Evolutionary conservation across 2,797 vertebrate genomes (phyloP).

Genomic region (Coilia nasus): DNA sequence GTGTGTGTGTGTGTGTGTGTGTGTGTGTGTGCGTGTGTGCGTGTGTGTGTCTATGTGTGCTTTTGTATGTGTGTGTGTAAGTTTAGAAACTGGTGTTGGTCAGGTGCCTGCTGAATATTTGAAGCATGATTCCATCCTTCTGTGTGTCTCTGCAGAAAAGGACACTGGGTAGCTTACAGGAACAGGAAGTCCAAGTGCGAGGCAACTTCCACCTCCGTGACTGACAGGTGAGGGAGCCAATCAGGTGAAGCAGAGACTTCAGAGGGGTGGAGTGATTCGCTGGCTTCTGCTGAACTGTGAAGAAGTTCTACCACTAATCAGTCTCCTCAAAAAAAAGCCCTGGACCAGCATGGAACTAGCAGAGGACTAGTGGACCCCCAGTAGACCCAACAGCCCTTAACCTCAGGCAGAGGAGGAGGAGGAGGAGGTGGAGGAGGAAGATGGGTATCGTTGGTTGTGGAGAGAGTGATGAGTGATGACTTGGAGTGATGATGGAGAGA

Average conservation of each 20-base stretch:
- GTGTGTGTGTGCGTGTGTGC: slow-evolving; percentile 16
- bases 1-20: slow-evolving; percentile 14
- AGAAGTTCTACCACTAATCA: neutral
- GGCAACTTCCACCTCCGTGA: neutral
- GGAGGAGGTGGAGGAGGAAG: neutral
- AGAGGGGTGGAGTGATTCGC: neutral
- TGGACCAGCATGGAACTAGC: neutral
- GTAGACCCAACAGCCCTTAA: neutral
- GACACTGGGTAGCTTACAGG: neutral
- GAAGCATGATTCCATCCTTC: neutral
- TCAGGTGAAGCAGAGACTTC: neutral
- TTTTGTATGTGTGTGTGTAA: neutral
- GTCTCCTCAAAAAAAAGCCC: neutral
- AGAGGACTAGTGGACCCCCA: neutral
- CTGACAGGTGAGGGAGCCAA: neutral
- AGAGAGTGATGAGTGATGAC: neutral
- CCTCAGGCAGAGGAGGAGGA: neutral
- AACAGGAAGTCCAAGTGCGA: neutral
- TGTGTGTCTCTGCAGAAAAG: neutral
- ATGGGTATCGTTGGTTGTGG: neutral
- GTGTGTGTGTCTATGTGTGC: neutral
- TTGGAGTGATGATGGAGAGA: neutral
- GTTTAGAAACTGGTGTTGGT: neutral
- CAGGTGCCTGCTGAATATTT: neutral
- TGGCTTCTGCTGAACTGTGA: neutral